Conservation (phyloP, 1,140 invertebrate species). For the Homarus americanus region DNA sequence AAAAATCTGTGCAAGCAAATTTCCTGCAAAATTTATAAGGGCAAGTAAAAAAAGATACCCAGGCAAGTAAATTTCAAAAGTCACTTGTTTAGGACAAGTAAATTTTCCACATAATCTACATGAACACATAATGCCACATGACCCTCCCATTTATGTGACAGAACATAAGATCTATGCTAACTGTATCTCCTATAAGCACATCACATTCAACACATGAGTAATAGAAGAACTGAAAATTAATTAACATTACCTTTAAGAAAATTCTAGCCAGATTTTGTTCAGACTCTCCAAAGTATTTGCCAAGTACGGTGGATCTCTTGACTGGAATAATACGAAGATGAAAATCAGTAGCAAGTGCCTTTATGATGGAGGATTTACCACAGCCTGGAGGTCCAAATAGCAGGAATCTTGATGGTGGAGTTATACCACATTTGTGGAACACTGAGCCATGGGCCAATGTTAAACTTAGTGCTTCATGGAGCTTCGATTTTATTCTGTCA, state of each 20-base stretch:
- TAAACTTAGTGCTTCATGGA: constrained; percentile 42
- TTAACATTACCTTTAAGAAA: constrained; percentile 59
- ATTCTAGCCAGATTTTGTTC: constrained; percentile 69
- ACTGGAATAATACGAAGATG: constrained; percentile 62
- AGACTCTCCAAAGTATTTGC: constrained; percentile 74
- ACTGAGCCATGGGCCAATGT: constrained; percentile 32
- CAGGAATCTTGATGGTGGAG: constrained; percentile 60
- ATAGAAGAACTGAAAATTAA: no score
- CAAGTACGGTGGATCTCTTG: constrained; percentile 70
- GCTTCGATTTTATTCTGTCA: constrained; percentile 19
- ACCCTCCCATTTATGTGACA: no score
- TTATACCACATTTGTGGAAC: constrained; percentile 50
- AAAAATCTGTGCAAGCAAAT: no score
- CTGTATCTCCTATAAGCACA: no score
- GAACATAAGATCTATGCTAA: no score
- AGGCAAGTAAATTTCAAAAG: no score
- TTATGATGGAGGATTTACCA: constrained; percentile 65
- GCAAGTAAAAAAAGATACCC: no score
- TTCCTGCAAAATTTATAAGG: no score
- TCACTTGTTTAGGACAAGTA: no score
- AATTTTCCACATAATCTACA: no score
- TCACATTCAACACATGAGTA: no score
- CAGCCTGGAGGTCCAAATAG: constrained; percentile 72
- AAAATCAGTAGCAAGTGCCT: constrained; percentile 61
- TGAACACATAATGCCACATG: no score